These are phyloP conservation scores for Pardalotus punctatus DNA, from an alignment of 2,113 vertebrate species.

Conservation along the genomic window DNA sequence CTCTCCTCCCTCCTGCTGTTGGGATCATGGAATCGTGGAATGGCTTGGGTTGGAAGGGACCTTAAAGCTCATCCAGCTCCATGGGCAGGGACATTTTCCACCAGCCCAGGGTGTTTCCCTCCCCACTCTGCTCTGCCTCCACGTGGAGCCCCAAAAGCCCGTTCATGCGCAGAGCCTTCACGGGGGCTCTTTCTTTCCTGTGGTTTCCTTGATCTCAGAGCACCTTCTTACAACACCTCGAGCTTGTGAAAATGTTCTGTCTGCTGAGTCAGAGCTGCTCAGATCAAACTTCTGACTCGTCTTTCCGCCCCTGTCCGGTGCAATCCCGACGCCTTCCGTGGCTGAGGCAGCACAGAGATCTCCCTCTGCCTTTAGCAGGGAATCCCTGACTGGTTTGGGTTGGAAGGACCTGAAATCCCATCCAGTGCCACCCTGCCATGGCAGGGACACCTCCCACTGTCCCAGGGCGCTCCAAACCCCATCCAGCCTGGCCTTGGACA, in stretches of 20 bases:
- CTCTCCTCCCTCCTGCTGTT: background rate
- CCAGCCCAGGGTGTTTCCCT: background rate
- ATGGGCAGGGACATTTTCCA: background rate
- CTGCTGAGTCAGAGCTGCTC: constrained; percentile 45
- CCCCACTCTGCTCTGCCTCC: background rate
- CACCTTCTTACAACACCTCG: constrained; percentile 15
- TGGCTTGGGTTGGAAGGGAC: background rate
- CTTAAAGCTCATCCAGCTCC: background rate
- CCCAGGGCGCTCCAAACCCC: background rate
- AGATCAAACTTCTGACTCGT: background rate
- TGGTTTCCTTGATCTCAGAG: constrained; percentile 2
- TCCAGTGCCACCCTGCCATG: background rate
- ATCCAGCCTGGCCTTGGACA: background rate
- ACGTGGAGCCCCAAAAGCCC: background rate
- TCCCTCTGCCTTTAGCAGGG: background rate
- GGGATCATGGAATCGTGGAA: background rate
- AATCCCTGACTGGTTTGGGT: background rate
- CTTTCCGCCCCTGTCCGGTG: background rate
- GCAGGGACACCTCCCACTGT: background rate
- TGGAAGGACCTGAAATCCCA: background rate
- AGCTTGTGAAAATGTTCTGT: background rate
- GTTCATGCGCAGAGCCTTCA: background rate
- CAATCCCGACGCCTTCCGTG: rapidly evolving
- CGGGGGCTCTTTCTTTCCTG: background rate
- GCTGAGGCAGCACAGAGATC: background rate